These are phyloP conservation scores for Lordiphosa collinella DNA, from an alignment of 1,140 invertebrate genomes.

Conservation along the genomic window DNA sequence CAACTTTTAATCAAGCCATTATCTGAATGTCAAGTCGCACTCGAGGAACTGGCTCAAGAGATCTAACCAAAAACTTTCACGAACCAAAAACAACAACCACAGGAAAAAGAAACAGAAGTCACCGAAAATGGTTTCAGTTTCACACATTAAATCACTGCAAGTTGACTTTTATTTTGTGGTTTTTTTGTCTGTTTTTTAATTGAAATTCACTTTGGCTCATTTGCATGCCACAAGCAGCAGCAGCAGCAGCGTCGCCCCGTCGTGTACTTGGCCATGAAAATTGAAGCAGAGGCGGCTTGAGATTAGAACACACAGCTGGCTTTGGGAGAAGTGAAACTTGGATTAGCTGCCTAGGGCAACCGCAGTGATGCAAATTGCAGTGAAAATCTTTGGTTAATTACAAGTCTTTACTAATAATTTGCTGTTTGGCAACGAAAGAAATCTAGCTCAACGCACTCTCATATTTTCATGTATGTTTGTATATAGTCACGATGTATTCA, in stretches of 20 bases:
- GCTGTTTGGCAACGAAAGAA: not conserved
- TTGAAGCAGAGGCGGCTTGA: not conserved
- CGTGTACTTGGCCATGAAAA: slow-evolving; percentile 49
- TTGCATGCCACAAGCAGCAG: slow-evolving; percentile 41
- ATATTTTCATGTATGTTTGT: slow-evolving; percentile 2
- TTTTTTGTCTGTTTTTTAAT: slow-evolving; percentile 35
- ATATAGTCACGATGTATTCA: slow-evolving; percentile 14
- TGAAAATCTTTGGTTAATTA: slow-evolving; percentile 38
- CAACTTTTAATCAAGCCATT: slow-evolving; percentile 75
- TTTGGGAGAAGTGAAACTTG: slow-evolving; percentile 1
- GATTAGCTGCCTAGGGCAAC: slow-evolving; percentile 4
- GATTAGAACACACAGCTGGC: slow-evolving; percentile 23
- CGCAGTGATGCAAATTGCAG: slow-evolving; percentile 9
- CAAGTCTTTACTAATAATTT: slow-evolving; percentile 32
- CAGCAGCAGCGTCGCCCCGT: not conserved
- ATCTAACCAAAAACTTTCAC: slow-evolving; percentile 54
- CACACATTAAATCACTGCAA: slow-evolving; percentile 71
- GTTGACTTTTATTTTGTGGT: slow-evolving; percentile 47
- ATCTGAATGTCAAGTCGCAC: slow-evolving; percentile 51
- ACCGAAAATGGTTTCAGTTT: slow-evolving; percentile 53
- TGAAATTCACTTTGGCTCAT: slow-evolving; percentile 49
- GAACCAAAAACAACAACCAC: slow-evolving; percentile 13
- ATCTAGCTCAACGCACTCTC: slow-evolving; percentile 36
- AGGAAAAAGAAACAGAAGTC: slow-evolving; percentile 18
- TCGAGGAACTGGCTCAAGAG: slow-evolving; percentile 24